phyloP scores from a whole-genome alignment of 2,113 vertebrate genomes.

The Callocephalon fimbriatum region DNA sequence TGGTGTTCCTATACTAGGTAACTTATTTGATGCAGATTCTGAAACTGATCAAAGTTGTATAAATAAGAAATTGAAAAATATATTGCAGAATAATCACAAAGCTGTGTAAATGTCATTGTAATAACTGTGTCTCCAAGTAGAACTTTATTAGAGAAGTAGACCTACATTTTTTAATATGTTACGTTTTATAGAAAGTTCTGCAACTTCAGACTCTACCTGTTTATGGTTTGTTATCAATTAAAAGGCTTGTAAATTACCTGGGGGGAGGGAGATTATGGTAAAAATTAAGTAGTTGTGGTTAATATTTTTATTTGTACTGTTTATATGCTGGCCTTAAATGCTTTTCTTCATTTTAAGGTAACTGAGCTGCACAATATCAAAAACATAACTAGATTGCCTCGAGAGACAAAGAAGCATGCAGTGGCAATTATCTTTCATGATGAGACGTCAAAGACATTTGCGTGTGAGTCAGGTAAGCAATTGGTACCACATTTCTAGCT shows the following conservation, averaged over 20 bases:
- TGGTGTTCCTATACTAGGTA: neutral
- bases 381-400: slow-evolving; percentile 96
- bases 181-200: neutral
- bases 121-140: neutral
- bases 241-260: neutral
- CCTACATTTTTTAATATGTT: neutral
- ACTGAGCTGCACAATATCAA: slow-evolving; percentile 98
- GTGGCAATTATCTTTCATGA: slow-evolving; percentile 98
- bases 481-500: slow-evolving; percentile 35
- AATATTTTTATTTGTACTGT: neutral
- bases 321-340: slow-evolving; percentile 47
- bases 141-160: neutral
- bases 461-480: slow-evolving; percentile 97
- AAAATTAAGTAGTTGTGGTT: neutral
- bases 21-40: neutral
- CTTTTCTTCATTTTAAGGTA: slow-evolving; percentile 85
- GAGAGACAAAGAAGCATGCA: slow-evolving; percentile 97
- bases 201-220: neutral
- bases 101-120: neutral
- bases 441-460: slow-evolving; percentile 97
- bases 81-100: neutral
- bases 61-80: neutral
- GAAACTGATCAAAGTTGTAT: neutral
- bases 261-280: neutral
- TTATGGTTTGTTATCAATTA: neutral